phyloP scores from a whole-genome alignment of 2,113 vertebrate species.

The Gallinago paraguaiae region DNA sequence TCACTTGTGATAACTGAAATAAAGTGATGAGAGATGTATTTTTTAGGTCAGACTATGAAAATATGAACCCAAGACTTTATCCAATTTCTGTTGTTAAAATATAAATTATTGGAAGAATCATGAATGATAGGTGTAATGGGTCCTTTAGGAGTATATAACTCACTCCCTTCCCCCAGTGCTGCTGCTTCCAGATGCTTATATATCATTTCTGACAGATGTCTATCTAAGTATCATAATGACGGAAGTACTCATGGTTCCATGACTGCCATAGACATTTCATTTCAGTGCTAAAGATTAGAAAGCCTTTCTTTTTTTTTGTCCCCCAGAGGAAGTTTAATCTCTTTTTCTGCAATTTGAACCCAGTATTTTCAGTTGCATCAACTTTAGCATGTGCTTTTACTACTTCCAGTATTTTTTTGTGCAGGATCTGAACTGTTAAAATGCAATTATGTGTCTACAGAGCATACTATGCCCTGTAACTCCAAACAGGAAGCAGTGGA shows the following conservation, averaged over 20 bases:
- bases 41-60: background rate
- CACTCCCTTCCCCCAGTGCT: accelerated
- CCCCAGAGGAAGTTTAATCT: background rate
- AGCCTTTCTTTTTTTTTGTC: background rate
- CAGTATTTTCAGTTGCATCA: background rate
- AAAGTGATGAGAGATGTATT: background rate
- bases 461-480: background rate
- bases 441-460: background rate
- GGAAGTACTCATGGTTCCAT: background rate
- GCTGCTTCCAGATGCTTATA: background rate
- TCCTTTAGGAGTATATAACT: background rate
- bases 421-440: background rate
- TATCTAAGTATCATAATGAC: background rate
- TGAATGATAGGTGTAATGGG: background rate
- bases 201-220: background rate
- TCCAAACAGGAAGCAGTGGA: background rate
- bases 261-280: background rate
- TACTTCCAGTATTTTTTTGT: background rate
- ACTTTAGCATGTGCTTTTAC: background rate
- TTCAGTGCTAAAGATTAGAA: background rate
- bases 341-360: background rate
- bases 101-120: background rate
- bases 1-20: background rate
- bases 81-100: background rate
- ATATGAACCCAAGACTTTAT: background rate